Base-by-base conservation (phyloP, 2,888 invertebrate species). In the Acrobasis suavella region DNA sequence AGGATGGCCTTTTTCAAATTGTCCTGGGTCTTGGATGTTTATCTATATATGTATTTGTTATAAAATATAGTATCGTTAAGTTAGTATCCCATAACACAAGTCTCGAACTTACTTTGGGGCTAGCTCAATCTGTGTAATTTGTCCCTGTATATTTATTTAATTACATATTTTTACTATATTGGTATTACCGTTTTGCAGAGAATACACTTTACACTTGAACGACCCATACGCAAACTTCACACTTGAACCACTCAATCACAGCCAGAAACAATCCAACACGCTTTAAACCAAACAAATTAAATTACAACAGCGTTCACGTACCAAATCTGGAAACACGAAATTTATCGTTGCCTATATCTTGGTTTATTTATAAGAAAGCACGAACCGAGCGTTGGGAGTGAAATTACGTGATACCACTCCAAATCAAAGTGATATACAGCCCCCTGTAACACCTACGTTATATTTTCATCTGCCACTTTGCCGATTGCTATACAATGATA, bases 331-430 rank as follows among this genome's bases (percentile, higher is more conserved):
- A 80, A 81, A 85, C 83, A 78, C 81, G 81, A 83, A 87, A 91
- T 91, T 91, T 91, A 91, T 91, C 75, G 88, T 85, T 83, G 85
- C 85, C 89, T 90, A 90, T 91, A 90, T 81, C 80, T 85, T 91
- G 88, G 84, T 89, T 91, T 91, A 91, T 91, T 91, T 91, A 91
- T 90, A 91, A 91, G 91, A 90, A 89, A 87, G 86, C 86, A 84
- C 81, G 83, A 80, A 75, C 77, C 73, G 78, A 76, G 81, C 82
- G 81, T 77, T 69, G 86, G 86, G 90, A 91, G 90, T 91, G 89
- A 88, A 91, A 91, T 91, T 91, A 91, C 91, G 91, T 91, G 91
- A 91, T 91, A 90, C 89, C 87, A 91, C 91, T 91, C 82, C 83
- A 83, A 87, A 90, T 88, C 87, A 85, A 88, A 87, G 90, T 89